phyloP scores from a whole-genome alignment of 2,797 vertebrate species.

The Caiman crocodilus region DNA sequence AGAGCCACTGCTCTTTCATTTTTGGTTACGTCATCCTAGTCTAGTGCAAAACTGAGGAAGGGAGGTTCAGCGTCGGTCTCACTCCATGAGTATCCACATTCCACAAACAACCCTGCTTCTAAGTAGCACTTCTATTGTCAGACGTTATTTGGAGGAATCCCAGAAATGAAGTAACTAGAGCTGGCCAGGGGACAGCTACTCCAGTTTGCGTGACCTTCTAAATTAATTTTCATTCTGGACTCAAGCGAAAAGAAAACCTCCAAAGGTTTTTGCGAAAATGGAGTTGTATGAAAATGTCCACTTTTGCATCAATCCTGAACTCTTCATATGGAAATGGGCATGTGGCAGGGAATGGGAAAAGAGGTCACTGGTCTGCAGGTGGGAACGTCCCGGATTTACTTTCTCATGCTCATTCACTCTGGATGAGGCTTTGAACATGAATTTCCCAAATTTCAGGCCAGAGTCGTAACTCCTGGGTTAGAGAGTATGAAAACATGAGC shows the following conservation, averaged over 20 bases:
- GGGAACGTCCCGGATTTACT: too few species aligned
- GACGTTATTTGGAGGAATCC: background rate
- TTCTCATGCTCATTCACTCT: too few species aligned
- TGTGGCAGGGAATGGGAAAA: too few species aligned
- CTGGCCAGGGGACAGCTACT: background rate
- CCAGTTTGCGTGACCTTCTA: background rate
- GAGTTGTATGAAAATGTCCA: accelerated
- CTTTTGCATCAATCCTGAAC: background rate
- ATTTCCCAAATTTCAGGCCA: too few species aligned
- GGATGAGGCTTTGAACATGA: too few species aligned
- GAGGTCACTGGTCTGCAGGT: too few species aligned
- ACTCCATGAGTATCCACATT: conserved; percentile 38
- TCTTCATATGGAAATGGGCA: too few species aligned
- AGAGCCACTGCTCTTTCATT: conserved; percentile 60
- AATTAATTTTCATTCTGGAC: background rate
- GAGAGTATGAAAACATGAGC: background rate
- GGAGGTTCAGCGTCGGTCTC: conserved; percentile 20
- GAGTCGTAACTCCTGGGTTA: too few species aligned
- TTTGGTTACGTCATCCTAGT: conserved; percentile 44
- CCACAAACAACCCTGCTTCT: background rate
- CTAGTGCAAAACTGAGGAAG: background rate
- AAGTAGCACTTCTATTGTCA: background rate
- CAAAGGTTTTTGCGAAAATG: background rate
- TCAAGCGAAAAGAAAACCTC: background rate
- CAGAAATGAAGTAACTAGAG: background rate